These are phyloP conservation scores for Seira musarum DNA, from an alignment of 2,888 invertebrate genomes.

Conservation along the genomic window DNA sequence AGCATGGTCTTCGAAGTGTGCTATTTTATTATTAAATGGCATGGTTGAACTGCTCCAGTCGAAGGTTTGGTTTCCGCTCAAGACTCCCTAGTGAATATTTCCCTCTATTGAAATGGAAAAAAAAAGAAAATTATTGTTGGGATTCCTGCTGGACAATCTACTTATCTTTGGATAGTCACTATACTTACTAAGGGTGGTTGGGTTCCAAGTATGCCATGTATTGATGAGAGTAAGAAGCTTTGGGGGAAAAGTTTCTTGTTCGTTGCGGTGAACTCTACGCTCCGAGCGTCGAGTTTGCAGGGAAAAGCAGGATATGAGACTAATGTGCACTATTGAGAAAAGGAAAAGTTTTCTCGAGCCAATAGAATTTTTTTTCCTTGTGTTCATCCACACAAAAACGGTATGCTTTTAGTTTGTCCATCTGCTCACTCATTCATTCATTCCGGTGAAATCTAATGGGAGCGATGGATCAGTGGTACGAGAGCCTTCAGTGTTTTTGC, in stretches of 20 bases:
- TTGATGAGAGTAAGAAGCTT: not conserved
- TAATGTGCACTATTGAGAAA: constrained; percentile 3
- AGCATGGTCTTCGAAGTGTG: not conserved
- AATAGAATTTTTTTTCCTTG: not conserved
- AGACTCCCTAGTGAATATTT: constrained; percentile 2
- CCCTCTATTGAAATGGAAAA: constrained; percentile 14
- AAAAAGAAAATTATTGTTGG: not conserved
- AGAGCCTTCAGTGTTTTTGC: no score
- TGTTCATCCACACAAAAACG: not conserved
- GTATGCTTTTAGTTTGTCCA: constrained; percentile 1
- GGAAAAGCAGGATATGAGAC: constrained; percentile 4
- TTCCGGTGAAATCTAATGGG: not conserved
- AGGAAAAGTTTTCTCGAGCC: not conserved
- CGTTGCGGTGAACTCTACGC: not conserved
- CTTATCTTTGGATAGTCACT: not conserved
- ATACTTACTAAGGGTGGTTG: not conserved
- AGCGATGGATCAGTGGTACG: no score
- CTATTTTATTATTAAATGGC: constrained; percentile 26
- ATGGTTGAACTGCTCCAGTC: constrained; percentile 6
- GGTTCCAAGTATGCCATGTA: not conserved
- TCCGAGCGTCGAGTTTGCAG: not conserved
- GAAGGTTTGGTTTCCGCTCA: constrained; percentile 3
- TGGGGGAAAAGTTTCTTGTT: not conserved
- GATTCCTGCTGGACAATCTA: constrained; percentile 15
- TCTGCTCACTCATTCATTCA: constrained; percentile 6